Evolutionary conservation across 1,140 invertebrate species (phyloP), one percentile per base, ranked within the genome.

Genomic region (Berghia stephanieae): DNA sequence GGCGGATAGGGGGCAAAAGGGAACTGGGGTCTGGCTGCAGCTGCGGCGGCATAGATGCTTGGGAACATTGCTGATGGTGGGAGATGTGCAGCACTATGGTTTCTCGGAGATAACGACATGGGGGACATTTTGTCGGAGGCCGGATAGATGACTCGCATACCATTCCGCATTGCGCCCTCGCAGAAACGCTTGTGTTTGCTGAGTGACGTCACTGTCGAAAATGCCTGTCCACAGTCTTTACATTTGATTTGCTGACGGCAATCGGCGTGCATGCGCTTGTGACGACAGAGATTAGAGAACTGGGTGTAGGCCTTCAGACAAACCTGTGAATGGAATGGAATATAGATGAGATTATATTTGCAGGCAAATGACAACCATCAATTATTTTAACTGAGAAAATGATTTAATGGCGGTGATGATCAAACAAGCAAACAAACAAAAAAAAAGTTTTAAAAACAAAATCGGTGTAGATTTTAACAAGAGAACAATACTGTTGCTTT

Each of bases 211-310:
- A 94, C 92, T 0, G 96, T 96, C 44, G 93, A 94, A 90, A 98
- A 98, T 3, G 94, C 93, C 86, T 98, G 95, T 10, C 94, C 93
- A 88, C 97, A 99, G 92, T 97, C 96, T 81, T 92, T 92, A 90
- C 97, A 98, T 90, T 96, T 90, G 70, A 88, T 88, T 79, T 90
- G 88, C 76, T 88, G 88, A 0, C 88, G 86, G 81, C 91, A 91
- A 85, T 95, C 94, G 21, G 94, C 94, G 90, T 99, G 98, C 96
- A 99, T 99, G 79, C 98, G 95, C 87, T 98, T 99, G 91, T 99
- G 98, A 27, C 98, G 94, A 87, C 98, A 99, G 82, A 99, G 91
- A 89, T 99, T 99, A 18, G 98, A 99, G 89, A 99, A 99, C 91
- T 99, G 98, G 0, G 98, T 99, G 91, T 99, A 99, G 1, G 97